Percentiles rank a stretch among this genome's conserved stretches.
Conservation (phyloP, 2,113 vertebrate species). For the Brachyhypopomus occidentalis region DNA sequence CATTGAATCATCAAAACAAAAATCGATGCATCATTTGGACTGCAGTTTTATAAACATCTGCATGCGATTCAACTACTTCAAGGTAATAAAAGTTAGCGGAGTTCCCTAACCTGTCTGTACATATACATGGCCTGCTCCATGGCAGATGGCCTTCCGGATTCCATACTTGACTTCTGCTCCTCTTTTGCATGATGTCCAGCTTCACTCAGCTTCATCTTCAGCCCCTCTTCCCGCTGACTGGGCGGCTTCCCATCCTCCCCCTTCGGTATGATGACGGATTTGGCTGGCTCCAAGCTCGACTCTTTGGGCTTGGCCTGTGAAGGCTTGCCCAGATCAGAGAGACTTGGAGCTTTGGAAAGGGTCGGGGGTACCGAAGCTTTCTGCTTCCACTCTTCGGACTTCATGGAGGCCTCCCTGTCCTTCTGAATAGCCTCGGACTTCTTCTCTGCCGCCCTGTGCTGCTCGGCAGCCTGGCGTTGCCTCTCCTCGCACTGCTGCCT, state of each 20-base stretch:
- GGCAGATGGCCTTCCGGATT: slow-evolving; percentile 82
- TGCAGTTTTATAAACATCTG: not conserved
- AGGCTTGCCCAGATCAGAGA: slow-evolving; percentile 87
- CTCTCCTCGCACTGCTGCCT: slow-evolving; percentile 94
- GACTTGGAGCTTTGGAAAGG: slow-evolving; percentile 87
- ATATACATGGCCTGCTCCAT: slow-evolving; percentile 86
- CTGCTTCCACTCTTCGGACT: slow-evolving; percentile 96
- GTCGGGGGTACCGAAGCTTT: slow-evolving; percentile 87
- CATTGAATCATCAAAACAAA: no score
- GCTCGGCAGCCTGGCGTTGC: slow-evolving; percentile 87
- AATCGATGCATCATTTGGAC: no score
- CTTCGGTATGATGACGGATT: slow-evolving; percentile 90
- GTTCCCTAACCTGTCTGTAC: slow-evolving; percentile 97
- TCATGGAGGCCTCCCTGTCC: slow-evolving; percentile 86
- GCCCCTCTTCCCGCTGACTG: slow-evolving; percentile 83
- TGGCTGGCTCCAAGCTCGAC: slow-evolving; percentile 75
- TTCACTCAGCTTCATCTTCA: slow-evolving; percentile 92
- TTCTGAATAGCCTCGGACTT: slow-evolving; percentile 81
- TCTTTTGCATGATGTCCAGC: slow-evolving; percentile 87
- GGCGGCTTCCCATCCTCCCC: slow-evolving; percentile 86
- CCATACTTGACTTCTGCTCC: slow-evolving; percentile 82
- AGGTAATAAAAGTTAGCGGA: not conserved
- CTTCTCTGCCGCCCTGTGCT: slow-evolving; percentile 85
- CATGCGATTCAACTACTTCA: no score
- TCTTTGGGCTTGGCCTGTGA: slow-evolving; percentile 84